Conservation (phyloP, 2,797 vertebrate genomes). For the Acanthornis magna region DNA sequence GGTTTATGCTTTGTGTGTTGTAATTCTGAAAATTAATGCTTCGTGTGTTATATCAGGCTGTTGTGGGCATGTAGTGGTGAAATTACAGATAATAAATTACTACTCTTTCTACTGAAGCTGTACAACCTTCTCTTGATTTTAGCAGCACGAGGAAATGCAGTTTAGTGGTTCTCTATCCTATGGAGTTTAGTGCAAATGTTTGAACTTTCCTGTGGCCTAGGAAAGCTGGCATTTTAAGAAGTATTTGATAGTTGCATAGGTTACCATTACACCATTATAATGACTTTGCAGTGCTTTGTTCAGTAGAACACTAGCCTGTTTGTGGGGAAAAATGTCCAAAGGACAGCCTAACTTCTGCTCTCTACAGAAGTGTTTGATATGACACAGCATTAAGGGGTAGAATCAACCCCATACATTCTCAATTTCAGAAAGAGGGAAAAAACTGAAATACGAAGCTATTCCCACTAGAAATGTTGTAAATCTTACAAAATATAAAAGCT, state of each 20-base stretch:
- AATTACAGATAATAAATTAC: neutral
- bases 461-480: conserved; percentile 66
- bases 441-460: conserved; percentile 51
- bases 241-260: neutral
- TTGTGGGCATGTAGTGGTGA: neutral
- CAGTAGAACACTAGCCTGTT: neutral
- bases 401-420: conserved; percentile 49
- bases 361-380: conserved; percentile 33
- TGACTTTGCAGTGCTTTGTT: conserved; percentile 39
- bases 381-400: conserved; percentile 37
- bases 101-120: neutral
- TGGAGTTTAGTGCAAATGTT: neutral
- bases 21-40: neutral
- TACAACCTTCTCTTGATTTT: conserved; percentile 3
- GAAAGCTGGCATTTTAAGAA: conserved; percentile 30
- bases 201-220: neutral
- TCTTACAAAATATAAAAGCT: conserved; percentile 67
- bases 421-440: conserved; percentile 41
- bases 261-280: neutral
- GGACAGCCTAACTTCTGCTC: conserved; percentile 10
- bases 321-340: conserved; percentile 14
- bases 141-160: neutral
- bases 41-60: neutral
- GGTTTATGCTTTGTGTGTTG: neutral
- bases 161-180: neutral